These are phyloP conservation scores for Arbacia lixula DNA, from an alignment of 53 echinoderm and acorn worm genomes.

Conservation along the genomic window DNA sequence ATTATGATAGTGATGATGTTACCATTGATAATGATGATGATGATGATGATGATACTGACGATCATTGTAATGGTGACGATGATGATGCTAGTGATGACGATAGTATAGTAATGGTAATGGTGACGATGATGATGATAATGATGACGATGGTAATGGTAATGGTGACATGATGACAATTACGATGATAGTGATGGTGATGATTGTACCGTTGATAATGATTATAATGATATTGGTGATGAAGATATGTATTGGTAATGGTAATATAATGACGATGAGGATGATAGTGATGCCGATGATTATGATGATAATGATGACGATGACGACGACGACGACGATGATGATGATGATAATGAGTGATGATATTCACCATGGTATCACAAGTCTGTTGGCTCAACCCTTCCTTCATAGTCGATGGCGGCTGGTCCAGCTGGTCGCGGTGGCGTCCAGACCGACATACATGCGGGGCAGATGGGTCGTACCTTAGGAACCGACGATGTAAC, in stretches of 20 bases:
- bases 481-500: neutral
- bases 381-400: too few species aligned
- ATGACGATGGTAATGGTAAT: neutral
- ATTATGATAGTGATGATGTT: neutral
- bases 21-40: neutral
- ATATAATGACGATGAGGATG: too few species aligned
- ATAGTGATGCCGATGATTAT: too few species aligned
- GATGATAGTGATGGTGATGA: too few species aligned
- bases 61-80: neutral
- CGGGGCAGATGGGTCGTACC: neutral
- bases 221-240: too few species aligned
- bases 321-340: too few species aligned
- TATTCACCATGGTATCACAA: too few species aligned
- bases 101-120: neutral
- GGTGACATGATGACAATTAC: neutral
- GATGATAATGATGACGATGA: too few species aligned
- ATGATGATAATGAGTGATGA: too few species aligned
- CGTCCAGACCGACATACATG: neutral
- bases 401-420: slow-evolving; percentile 16
- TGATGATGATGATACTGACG: neutral
- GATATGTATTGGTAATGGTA: too few species aligned
- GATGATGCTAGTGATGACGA: neutral
- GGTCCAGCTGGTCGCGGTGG: neutral
- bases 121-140: neutral
- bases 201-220: too few species aligned